phyloP scores from a whole-genome alignment of 2,797 vertebrate species.

The Urosaurus nigricauda region DNA sequence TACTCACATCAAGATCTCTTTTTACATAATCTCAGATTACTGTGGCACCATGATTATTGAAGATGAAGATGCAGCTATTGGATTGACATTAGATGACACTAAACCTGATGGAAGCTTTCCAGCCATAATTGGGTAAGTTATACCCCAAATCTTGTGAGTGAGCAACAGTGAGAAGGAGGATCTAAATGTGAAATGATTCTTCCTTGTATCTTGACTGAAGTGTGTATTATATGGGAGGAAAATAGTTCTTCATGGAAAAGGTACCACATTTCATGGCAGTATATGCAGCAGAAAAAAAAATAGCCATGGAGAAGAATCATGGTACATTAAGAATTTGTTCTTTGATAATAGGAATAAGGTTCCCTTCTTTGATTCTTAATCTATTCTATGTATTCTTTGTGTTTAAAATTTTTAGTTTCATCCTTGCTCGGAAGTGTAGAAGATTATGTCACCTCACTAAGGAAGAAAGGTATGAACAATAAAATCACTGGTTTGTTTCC shows the following conservation, averaged over 20 bases:
- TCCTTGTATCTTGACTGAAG: background rate
- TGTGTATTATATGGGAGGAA: background rate
- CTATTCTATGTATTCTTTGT: constrained; percentile 22
- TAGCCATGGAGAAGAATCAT: background rate
- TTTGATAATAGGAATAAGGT: constrained; percentile 4
- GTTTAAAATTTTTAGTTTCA: constrained; percentile 86
- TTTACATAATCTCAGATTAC: constrained; percentile 81
- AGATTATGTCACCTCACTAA: constrained; percentile 86
- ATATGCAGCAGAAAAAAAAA: background rate
- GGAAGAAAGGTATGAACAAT: constrained; percentile 88
- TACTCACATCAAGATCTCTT: constrained; percentile 14
- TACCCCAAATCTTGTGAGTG: constrained; percentile 1
- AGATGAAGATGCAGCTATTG: constrained; percentile 91
- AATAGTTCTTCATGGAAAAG: background rate
- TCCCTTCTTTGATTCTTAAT: constrained; percentile 1
- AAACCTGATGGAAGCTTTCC: constrained; percentile 93
- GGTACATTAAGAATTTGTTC: background rate
- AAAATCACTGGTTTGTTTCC: background rate
- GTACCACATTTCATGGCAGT: background rate
- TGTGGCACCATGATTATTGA: constrained; percentile 97
- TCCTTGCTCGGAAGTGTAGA: constrained; percentile 91
- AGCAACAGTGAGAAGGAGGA: constrained; percentile 15
- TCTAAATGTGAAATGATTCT: background rate
- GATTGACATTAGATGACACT: constrained; percentile 93
- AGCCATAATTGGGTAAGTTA: constrained; percentile 92